Percentiles rank a stretch among this genome's conserved stretches.
Evolutionary conservation across 2,113 vertebrate species (phyloP).

Genomic region (Eptatretus burgeri): DNA sequence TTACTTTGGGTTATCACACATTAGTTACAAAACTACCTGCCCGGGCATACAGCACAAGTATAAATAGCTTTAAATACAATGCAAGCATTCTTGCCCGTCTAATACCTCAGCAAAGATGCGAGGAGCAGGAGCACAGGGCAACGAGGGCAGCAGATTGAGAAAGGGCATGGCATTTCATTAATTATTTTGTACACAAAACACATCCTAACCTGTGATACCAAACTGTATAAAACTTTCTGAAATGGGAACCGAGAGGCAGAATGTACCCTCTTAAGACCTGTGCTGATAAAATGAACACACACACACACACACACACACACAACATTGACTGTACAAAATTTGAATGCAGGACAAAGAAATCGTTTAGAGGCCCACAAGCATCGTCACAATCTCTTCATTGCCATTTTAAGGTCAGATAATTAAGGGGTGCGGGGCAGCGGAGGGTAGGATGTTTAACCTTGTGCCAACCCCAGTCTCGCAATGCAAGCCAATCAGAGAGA

Average conservation of each 20-base stretch:
- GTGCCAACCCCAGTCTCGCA: neutral
- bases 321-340: neutral
- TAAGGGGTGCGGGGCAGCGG: neutral
- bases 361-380: neutral
- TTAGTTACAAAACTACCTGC: neutral
- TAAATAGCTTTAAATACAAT: conserved; percentile 5
- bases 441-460: neutral
- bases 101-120: neutral
- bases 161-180: neutral
- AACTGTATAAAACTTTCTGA: too few relatives aligned
- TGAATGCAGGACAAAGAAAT: neutral
- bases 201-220: too few relatives aligned
- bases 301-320: neutral
- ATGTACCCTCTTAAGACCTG: neutral
- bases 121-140: neutral
- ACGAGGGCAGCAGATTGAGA: neutral
- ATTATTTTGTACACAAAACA: neutral
- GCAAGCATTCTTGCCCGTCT: neutral
- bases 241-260: too few relatives aligned
- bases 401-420: neutral
- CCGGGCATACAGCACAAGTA: conserved; percentile 2
- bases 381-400: neutral
- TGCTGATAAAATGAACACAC: neutral
- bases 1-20: neutral
- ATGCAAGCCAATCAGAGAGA: too few relatives aligned